Evolutionary conservation across 2,888 invertebrate species (phyloP), one percentile per base, ranked within the genome.

Genomic region (Dascillus cervinus): DNA sequence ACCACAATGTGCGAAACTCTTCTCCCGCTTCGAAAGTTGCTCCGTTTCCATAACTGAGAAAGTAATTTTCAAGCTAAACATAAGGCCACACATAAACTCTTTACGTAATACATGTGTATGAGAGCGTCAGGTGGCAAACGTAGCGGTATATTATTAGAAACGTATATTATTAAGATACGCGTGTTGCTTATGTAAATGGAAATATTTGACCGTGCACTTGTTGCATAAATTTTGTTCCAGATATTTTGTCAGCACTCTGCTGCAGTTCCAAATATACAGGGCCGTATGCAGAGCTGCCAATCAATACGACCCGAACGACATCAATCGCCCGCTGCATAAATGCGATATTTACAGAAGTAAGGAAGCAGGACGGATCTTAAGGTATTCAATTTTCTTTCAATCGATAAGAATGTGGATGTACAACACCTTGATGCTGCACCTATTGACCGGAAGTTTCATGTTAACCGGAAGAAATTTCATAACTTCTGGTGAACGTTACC

Each of bases 191-290:
- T n/a, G n/a, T n/a, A n/a, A n/a, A n/a, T n/a, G n/a, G n/a, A n/a
- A n/a, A n/a, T n/a, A n/a, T n/a, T n/a, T n/a, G n/a, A n/a, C n/a
- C n/a, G n/a, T n/a, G n/a, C n/a, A n/a, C n/a, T n/a, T n/a, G n/a
- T n/a, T n/a, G n/a, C n/a, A n/a, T n/a, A n/a, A n/a, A 32, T 40
- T 53, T 46, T 54, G 45, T 72, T 72, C 32, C 75, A 91, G 94
- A 69, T 94, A 94, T 67, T 95, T 92, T 68, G 87, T 94, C 43
- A 86, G 87, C 53, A 86, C 86, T 3, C 75, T 95, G 5, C 74
- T 95, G 9, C 94, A 95, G 69, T 95, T 94, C 73, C 94, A 94
- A 67, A 79, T 95, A 32, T 85, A 90, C 67, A 73, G 87, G 15
- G 75, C 88, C 0, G 67, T 94, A 44, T 95, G 95, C 58, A 76